These are phyloP conservation scores for Drosophila albomicans DNA, from an alignment of 1,140 invertebrate genomes.

Conservation along the genomic window DNA sequence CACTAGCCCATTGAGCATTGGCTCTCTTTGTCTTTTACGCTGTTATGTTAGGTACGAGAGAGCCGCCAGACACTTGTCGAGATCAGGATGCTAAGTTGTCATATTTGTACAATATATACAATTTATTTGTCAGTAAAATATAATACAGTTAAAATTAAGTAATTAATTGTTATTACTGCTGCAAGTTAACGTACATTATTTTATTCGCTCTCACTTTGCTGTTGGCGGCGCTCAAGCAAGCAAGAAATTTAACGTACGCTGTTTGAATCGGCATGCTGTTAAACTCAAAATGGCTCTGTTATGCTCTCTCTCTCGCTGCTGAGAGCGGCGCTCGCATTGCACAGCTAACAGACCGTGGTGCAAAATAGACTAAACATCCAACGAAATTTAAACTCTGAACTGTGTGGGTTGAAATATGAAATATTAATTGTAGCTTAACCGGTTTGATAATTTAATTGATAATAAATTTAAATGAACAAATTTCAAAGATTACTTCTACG, in stretches of 20 bases:
- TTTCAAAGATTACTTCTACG: not conserved
- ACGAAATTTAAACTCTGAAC: not conserved
- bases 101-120: slow-evolving; percentile 13
- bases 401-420: slow-evolving; percentile 1
- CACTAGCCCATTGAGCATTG: not conserved
- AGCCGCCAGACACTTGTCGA: slow-evolving; percentile 14
- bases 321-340: slow-evolving; percentile 6
- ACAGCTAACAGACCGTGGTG: slow-evolving; percentile 20
- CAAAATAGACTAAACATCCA: not conserved
- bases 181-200: not conserved
- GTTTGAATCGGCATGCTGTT: slow-evolving; percentile 16
- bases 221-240: not conserved
- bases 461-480: not conserved
- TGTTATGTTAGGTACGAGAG: not conserved
- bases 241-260: slow-evolving; percentile 22
- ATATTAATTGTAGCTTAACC: not conserved
- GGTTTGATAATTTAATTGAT: not conserved
- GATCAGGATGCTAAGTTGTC: slow-evolving; percentile 20
- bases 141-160: not conserved
- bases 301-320: slow-evolving; percentile 23
- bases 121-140: not conserved
- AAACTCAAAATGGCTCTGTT: slow-evolving; percentile 37
- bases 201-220: not conserved
- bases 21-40: slow-evolving; percentile 8
- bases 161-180: not conserved